phyloP scores from a whole-genome alignment of 2,797 vertebrate species.

The Pantherophis alleghaniensis region DNA sequence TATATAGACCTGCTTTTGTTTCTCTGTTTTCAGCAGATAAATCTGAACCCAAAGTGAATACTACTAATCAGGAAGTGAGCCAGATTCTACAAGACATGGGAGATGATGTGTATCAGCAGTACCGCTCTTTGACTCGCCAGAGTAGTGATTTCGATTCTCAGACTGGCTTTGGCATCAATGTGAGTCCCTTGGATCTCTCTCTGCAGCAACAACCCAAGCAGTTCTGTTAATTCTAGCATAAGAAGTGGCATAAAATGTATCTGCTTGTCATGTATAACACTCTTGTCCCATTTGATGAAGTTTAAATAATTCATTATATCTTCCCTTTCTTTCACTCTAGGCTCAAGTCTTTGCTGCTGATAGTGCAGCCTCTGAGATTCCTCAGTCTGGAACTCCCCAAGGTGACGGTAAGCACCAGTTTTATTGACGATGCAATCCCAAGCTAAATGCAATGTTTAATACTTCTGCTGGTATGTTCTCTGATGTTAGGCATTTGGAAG shows the following conservation, averaged over 20 bases:
- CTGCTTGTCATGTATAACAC: background rate
- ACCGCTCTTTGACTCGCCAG: slow-evolving; percentile 86
- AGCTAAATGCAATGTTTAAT: background rate
- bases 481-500: background rate
- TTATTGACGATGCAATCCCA: background rate
- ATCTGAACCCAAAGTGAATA: slow-evolving; percentile 73
- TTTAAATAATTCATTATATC: background rate
- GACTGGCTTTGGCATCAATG: slow-evolving; percentile 90
- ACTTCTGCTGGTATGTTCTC: background rate
- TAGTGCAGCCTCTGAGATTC: slow-evolving; percentile 83
- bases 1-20: background rate
- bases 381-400: slow-evolving; percentile 87
- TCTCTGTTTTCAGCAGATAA: slow-evolving; percentile 76
- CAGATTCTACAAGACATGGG: slow-evolving; percentile 93
- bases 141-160: slow-evolving; percentile 92
- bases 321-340: slow-evolving; percentile 65
- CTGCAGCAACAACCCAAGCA: background rate
- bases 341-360: slow-evolving; percentile 91
- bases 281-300: background rate
- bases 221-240: background rate
- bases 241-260: background rate
- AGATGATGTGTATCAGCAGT: slow-evolving; percentile 93
- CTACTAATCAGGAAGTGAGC: slow-evolving; percentile 86
- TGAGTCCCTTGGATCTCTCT: slow-evolving; percentile 65
- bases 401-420: slow-evolving; percentile 80